A percentile compares a stretch with the other conserved stretches of the same genome.
Evolutionary conservation across 64 coral and sea anemone genomes (phyloP).

Genomic region (Porites lutea): DNA sequence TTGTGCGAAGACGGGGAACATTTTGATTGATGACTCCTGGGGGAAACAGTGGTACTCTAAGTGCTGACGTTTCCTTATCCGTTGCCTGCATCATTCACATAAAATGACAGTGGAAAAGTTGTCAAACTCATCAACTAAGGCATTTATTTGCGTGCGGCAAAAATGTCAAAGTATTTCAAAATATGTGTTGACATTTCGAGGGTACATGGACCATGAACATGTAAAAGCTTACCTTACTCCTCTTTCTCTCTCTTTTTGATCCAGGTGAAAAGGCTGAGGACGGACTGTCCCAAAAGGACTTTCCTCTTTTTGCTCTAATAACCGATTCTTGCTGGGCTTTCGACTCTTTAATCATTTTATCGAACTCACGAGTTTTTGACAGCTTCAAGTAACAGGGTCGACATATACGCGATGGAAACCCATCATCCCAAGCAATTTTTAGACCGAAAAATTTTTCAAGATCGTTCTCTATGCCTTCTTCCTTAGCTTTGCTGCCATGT

Average conservation of each 20-base stretch:
- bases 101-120: no score
- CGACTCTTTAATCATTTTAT: not conserved
- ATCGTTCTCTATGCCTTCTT: conserved; percentile 12
- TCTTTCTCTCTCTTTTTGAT: conserved; percentile 41
- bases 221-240: conserved; percentile 14
- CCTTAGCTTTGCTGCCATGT: conserved; percentile 16
- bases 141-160: no score
- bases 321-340: not conserved
- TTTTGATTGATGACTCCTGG: not conserved
- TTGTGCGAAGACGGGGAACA: not conserved
- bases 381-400: not conserved
- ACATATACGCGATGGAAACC: conserved; percentile 48
- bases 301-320: conserved; percentile 28
- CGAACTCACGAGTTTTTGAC: conserved; percentile 25
- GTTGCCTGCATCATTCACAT: not conserved
- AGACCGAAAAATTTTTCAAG: not conserved
- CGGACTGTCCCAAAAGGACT: conserved; percentile 26
- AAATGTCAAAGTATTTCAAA: no score
- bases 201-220: no score
- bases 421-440: conserved; percentile 21
- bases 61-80: not conserved
- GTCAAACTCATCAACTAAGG: no score
- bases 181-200: no score
- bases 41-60: not conserved
- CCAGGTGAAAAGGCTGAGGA: conserved; percentile 10